Conservation (phyloP, 2,113 vertebrate genomes). For the Gnathonemus echidnorhynchus region DNA sequence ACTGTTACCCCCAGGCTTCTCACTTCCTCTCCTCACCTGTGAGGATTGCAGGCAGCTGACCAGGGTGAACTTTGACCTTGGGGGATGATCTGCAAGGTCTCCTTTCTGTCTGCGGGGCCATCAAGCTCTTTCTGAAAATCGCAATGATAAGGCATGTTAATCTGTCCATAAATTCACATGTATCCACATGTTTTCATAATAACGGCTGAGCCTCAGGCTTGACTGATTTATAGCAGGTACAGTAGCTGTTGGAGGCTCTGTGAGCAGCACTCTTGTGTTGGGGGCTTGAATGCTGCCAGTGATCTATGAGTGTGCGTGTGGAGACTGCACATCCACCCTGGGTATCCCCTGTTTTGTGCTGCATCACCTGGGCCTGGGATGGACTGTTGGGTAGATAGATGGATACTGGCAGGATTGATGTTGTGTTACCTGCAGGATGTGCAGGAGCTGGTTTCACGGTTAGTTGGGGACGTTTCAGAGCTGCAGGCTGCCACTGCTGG, state of each 20-base stretch:
- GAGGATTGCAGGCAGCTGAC: background rate
- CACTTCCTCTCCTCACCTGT: background rate
- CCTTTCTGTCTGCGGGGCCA: background rate
- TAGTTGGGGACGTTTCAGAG: background rate
- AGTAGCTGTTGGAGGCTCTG: background rate
- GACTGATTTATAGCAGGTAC: background rate
- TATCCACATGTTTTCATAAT: background rate
- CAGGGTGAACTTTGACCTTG: conserved; percentile 1
- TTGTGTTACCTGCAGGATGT: background rate
- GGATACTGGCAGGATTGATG: background rate
- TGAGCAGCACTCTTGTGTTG: background rate
- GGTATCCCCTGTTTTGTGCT: background rate
- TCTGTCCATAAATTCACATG: background rate
- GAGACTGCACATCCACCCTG: background rate
- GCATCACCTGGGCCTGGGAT: background rate
- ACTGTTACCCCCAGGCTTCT: background rate
- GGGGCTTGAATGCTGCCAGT: background rate
- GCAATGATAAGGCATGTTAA: background rate
- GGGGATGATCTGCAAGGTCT: background rate
- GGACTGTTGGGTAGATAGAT: background rate
- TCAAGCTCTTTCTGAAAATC: background rate
- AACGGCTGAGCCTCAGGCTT: background rate
- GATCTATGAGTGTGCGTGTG: background rate
- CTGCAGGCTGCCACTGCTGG: background rate
- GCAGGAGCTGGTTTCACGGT: background rate